These are phyloP conservation scores for Poeciliopsis paucimaculata DNA, from an alignment of 2,797 vertebrate species.

Conservation along the genomic window DNA sequence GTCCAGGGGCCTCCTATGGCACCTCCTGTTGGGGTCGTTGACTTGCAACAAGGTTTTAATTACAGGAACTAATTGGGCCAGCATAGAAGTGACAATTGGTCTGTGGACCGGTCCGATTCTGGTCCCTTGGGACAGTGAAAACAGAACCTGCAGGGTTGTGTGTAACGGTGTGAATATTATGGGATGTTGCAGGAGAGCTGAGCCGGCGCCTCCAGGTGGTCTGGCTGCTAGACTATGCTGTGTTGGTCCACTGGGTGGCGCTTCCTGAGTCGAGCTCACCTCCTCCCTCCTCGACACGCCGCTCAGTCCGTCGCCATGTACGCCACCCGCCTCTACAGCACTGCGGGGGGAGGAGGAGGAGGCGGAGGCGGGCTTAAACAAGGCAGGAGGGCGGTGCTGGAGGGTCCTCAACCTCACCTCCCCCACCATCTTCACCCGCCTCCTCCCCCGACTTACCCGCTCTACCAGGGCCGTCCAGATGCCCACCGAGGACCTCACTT, in stretches of 20 bases:
- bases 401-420: slow-evolving; percentile 63
- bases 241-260: slow-evolving; percentile 65
- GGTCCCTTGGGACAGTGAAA: neutral
- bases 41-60: too few relatives aligned
- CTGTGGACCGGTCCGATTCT: neutral
- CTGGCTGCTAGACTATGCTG: slow-evolving; percentile 73
- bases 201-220: slow-evolving; percentile 7
- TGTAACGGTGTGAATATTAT: neutral
- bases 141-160: neutral
- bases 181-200: slow-evolving; percentile 33
- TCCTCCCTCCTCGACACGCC: slow-evolving; percentile 23
- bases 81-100: too few relatives aligned
- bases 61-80: too few relatives aligned
- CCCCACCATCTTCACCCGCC: slow-evolving; percentile 57
- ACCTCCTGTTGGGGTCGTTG: too few relatives aligned
- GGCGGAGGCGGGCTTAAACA: slow-evolving; percentile 70
- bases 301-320: slow-evolving; percentile 71
- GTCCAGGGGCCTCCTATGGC: too few relatives aligned
- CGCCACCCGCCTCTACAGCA: slow-evolving; percentile 75
- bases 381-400: slow-evolving; percentile 72
- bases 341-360: slow-evolving; percentile 45
- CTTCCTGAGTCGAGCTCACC: slow-evolving; percentile 69
- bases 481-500: slow-evolving; percentile 68
- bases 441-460: slow-evolving; percentile 55
- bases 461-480: slow-evolving; percentile 75